A percentile compares a stretch with the other conserved stretches of the same genome.
These are phyloP conservation scores for Tapera naevia DNA, from an alignment of 2,797 vertebrate genomes.

Conservation along the genomic window DNA sequence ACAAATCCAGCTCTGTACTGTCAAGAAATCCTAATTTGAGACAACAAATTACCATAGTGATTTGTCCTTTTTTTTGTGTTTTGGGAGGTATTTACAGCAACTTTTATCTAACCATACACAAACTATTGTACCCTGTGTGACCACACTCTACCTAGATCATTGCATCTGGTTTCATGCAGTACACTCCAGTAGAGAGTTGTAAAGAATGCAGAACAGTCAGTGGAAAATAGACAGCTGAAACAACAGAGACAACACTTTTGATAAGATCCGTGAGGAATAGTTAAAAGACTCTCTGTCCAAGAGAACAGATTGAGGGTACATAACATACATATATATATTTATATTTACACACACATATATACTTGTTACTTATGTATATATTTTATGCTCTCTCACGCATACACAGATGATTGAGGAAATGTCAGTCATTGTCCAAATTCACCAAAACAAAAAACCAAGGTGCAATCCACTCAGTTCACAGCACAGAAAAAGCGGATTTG, in stretches of 20 bases:
- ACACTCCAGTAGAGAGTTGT: neutral
- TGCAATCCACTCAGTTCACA: neutral
- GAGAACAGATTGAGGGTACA: neutral
- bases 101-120: neutral
- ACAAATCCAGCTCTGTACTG: neutral
- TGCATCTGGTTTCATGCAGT: neutral
- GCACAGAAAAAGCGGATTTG: neutral
- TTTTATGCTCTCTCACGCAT: neutral
- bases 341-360: neutral
- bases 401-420: neutral
- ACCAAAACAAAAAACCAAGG: neutral
- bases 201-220: neutral
- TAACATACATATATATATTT: neutral
- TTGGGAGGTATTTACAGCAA: neutral
- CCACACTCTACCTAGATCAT: fast-evolving
- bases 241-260: neutral
- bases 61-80: neutral
- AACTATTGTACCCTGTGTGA: neutral
- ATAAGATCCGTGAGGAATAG: neutral
- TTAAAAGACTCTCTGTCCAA: neutral
- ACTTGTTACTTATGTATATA: neutral
- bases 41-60: neutral
- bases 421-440: neutral
- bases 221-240: neutral
- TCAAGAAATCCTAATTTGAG: neutral